Conservation (phyloP, 1,140 invertebrate genomes). For the Psix sp. region DNA sequence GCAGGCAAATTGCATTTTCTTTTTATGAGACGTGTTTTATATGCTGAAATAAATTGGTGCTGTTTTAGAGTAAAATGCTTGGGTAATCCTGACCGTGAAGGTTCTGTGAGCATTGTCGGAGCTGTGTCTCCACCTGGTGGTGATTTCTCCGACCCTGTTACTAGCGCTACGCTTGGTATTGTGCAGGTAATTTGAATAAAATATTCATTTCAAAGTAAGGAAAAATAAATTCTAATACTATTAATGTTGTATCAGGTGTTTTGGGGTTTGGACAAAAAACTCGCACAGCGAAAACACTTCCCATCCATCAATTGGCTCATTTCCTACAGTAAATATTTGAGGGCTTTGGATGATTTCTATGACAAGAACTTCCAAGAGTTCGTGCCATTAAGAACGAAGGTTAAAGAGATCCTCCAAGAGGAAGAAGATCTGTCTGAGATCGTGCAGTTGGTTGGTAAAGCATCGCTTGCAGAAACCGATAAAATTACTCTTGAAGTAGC, state of each 20-base stretch:
- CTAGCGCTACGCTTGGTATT: constrained; percentile 98
- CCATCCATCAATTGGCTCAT: constrained; percentile 99
- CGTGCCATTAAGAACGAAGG: constrained; percentile 94
- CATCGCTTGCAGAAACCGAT: constrained; percentile 98
- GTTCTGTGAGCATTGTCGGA: constrained; percentile 99
- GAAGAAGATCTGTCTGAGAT: constrained; percentile 99
- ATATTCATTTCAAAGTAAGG: neutral
- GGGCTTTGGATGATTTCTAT: constrained; percentile 99
- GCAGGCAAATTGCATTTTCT: neutral
- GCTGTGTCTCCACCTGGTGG: constrained; percentile 99
- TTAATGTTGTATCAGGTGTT: constrained; percentile 85
- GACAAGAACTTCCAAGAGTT: constrained; percentile 99
- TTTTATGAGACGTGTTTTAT: too few species aligned
- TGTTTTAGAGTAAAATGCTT: constrained; percentile 92
- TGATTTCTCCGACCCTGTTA: constrained; percentile 99
- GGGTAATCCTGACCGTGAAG: constrained; percentile 98
- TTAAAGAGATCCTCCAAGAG: constrained; percentile 98
- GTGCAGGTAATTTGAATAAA: constrained; percentile 83
- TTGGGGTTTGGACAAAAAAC: constrained; percentile 99
- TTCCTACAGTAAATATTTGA: constrained; percentile 99
- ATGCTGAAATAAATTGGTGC: neutral
- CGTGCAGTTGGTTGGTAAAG: constrained; percentile 99
- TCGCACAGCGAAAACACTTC: constrained; percentile 99
- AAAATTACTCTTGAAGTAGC: constrained; percentile 99
- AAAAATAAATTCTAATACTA: too few species aligned